Evolutionary conservation across 2,888 invertebrate genomes (phyloP), one percentile per base, ranked within the genome.

Genomic region (Pseudococcus longispinus): DNA sequence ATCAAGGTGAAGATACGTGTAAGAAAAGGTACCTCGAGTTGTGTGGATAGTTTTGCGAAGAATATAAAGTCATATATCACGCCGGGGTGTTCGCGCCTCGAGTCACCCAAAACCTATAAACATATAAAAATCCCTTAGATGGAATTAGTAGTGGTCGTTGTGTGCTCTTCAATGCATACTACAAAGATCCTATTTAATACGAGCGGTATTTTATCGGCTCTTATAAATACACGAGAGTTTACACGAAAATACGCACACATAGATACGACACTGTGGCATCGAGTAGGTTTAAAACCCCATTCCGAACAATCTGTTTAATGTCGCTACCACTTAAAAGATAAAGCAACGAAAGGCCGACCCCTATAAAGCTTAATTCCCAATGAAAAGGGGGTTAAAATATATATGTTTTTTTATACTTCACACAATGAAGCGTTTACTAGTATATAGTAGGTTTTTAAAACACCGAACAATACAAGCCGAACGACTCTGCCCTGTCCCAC

Each of bases 261-360:
- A 6, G 15, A 26, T 11, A 65, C 55, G n/a, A 2, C n/a, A 55
- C n/a, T 4, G n/a, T 15, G 11, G 60, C 80, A 80, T 9, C 46
- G 46, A 2, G 44, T 26, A 44, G 83, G 20, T 46, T 83, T 83
- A 51, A 83, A 84, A 51, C 84, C 84, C 84, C 55, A 46, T 51
- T 84, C 55, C 55, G 29, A 86, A 86, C 86, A 86, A 86, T 86
- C 86, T 86, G 86, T 86, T 86, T 77, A 26, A 42, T 86, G 86
- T 86, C 86, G 74, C 77, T 86, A 86, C 86, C 86, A 86, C 86
- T 86, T 77, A 86, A 86, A 74, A 85, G 84, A 84, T 84, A 84
- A 84, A 84, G 84, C 32, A 20, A 70, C 70, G 29, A 84, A 37
- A 84, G 55, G 55, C 55, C 84, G 46, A 84, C 84, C 84, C 84